Evolutionary conservation across 2,113 vertebrate genomes (phyloP).

Genomic region (Tyrannus savana): DNA sequence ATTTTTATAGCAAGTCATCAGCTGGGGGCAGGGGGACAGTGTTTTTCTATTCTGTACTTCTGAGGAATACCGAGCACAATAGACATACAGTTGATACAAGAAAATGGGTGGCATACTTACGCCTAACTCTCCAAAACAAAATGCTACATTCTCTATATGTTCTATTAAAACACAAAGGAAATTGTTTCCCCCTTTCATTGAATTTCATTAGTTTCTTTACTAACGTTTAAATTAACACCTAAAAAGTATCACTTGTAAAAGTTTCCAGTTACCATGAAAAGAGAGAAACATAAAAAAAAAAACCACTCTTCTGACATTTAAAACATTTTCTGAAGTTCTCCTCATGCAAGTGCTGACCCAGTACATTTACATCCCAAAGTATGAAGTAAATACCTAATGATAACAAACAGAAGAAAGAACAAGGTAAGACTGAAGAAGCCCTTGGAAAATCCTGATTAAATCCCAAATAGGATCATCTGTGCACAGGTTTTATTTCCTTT

Average conservation of each 20-base stretch:
- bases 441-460: background rate
- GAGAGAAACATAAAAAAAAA: background rate
- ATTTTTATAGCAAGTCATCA: background rate
- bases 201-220: background rate
- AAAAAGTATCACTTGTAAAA: background rate
- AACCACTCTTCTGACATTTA: background rate
- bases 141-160: background rate
- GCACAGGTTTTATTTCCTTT: background rate
- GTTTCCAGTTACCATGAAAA: background rate
- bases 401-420: background rate
- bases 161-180: background rate
- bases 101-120: background rate
- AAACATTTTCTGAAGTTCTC: background rate
- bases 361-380: background rate
- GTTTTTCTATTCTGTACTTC: background rate
- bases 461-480: background rate
- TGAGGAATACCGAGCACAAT: background rate
- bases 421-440: background rate
- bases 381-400: background rate
- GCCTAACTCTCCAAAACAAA: background rate
- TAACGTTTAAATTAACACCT: background rate
- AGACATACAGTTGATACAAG: fast-evolving
- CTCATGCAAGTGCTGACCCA: background rate
- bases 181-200: background rate
- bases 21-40: background rate